phyloP scores from a whole-genome alignment of 2,113 vertebrate genomes.

The Mobula hypostoma region DNA sequence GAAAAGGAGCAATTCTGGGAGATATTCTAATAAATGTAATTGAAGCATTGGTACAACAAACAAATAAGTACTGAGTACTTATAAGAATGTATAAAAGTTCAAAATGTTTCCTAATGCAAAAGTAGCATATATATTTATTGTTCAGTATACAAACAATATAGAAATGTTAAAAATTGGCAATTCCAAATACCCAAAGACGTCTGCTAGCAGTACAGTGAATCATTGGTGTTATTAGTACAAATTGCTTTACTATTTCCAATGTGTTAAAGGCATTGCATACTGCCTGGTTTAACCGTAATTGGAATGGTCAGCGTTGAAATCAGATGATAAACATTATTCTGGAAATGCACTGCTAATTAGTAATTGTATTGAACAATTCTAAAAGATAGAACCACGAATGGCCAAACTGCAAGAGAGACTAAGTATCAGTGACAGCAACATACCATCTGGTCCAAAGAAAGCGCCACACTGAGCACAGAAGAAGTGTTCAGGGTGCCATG shows the following conservation, averaged over 20 bases:
- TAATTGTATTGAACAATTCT: neutral
- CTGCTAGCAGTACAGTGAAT: neutral
- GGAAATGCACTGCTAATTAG: neutral
- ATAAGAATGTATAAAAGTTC: too few relatives aligned
- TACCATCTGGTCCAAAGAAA: constrained; percentile 93
- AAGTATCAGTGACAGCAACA: neutral
- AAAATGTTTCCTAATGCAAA: neutral
- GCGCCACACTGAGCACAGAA: constrained; percentile 96
- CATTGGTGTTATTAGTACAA: neutral
- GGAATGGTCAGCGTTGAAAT: neutral
- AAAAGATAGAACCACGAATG: neutral
- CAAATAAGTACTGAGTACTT: neutral
- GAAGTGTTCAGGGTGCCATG: constrained; percentile 97
- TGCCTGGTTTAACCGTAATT: neutral
- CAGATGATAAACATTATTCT: neutral
- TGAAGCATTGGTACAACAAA: neutral
- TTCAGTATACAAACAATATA: neutral
- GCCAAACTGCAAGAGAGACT: neutral
- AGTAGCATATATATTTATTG: neutral
- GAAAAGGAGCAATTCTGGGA: too few relatives aligned
- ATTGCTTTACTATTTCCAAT: neutral
- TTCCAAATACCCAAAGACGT: neutral
- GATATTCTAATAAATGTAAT: neutral
- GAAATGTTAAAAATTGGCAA: neutral
- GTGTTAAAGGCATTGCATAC: neutral